A percentile compares a stretch with the other conserved stretches of the same genome.
These are phyloP conservation scores for Ascidia mentula DNA, from an alignment of 23 tunicate species.

Conservation along the genomic window DNA sequence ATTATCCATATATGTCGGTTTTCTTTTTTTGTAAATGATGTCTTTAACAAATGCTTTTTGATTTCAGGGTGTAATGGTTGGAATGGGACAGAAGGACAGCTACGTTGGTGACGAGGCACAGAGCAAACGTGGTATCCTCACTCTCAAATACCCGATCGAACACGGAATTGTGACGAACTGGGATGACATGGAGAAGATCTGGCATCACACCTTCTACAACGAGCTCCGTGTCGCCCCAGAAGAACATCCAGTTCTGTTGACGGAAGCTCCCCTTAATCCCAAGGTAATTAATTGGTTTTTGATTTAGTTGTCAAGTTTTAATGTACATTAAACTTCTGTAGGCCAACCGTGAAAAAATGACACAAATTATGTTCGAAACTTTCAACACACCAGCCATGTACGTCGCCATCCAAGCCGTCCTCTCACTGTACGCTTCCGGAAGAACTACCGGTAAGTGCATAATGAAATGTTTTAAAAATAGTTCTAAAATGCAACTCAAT, in stretches of 20 bases:
- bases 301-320: neutral
- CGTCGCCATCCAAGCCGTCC: constrained; percentile 96
- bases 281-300: constrained; percentile 29
- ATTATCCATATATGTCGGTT: neutral
- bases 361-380: too few species aligned
- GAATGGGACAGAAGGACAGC: constrained; percentile 30
- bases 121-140: neutral
- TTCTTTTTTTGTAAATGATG: neutral
- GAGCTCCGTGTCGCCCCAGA: constrained; percentile 99
- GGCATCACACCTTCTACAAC: constrained; percentile 99
- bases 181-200: constrained; percentile 99
- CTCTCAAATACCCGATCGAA: constrained; percentile 83
- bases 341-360: constrained; percentile 97
- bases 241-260: constrained; percentile 95
- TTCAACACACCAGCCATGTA: constrained; percentile 98
- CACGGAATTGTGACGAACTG: constrained; percentile 99
- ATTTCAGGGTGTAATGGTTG: constrained; percentile 27
- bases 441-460: too few species aligned
- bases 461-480: too few species aligned
- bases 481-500: too few species aligned
- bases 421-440: constrained; percentile 42
- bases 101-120: constrained; percentile 17
- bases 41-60: neutral
- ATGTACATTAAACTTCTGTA: too few species aligned
- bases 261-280: constrained; percentile 99